Evolutionary conservation across 2,113 vertebrate genomes (phyloP).

Genomic region (Chamaetylas fuelleborni): DNA sequence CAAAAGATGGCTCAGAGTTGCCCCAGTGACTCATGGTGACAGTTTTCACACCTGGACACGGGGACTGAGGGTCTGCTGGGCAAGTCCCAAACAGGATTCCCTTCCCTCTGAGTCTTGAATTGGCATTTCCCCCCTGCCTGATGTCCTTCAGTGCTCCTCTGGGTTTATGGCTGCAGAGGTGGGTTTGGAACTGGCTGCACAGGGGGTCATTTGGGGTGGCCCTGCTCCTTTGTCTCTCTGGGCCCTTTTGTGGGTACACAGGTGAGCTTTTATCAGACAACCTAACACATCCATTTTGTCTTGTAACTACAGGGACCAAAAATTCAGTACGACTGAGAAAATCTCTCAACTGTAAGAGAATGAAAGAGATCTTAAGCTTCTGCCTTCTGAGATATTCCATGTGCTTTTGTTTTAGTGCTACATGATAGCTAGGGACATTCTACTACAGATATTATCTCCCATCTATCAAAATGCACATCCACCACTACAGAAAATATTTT

Average conservation of each 20-base stretch:
- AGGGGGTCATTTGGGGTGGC: not conserved
- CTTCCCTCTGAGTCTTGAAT: not conserved
- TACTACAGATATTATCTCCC: not conserved
- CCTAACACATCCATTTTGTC: not conserved
- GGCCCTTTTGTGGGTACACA: not conserved
- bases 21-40: fast-evolving
- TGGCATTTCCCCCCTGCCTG: not conserved
- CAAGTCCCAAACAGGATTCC: fast-evolving
- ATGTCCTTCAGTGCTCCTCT: not conserved
- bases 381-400: not conserved
- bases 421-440: not conserved
- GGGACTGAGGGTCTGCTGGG: not conserved
- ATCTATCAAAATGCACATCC: not conserved
- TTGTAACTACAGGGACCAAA: not conserved
- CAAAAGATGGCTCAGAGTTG: not conserved
- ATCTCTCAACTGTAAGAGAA: not conserved
- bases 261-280: not conserved
- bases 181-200: not conserved
- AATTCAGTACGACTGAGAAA: not conserved
- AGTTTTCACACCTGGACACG: not conserved
- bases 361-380: not conserved
- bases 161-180: not conserved
- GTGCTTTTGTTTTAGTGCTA: not conserved
- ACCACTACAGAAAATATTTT: not conserved
- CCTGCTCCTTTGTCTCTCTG: not conserved